Evolutionary conservation across 2,888 invertebrate genomes (phyloP).

Genomic region (Oxystoma pomonae): DNA sequence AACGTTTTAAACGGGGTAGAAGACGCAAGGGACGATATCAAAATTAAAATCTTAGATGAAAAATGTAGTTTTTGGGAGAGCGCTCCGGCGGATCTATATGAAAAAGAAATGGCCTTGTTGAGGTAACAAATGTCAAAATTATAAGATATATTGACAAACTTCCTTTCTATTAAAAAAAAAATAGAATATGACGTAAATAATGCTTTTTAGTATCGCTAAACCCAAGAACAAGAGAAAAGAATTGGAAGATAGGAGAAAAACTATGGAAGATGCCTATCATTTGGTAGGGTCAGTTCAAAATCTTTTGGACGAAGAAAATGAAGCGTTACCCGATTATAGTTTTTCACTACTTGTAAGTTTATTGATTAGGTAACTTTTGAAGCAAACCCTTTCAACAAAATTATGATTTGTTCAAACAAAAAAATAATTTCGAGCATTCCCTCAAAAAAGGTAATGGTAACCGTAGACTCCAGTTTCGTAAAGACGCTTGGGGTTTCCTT

Average conservation of each 20-base stretch:
- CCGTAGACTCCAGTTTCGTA: too few species aligned
- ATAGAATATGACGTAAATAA: too few species aligned
- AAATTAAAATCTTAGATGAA: slow-evolving; percentile 23
- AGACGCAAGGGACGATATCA: slow-evolving; percentile 25
- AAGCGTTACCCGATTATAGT: too few species aligned
- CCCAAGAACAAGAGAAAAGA: slow-evolving; percentile 24
- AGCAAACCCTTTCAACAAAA: too few species aligned
- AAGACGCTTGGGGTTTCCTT: too few species aligned
- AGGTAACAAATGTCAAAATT: slow-evolving; percentile 18
- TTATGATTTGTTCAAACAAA: too few species aligned
- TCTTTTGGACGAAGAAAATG: slow-evolving; percentile 35
- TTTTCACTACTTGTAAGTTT: too few species aligned
- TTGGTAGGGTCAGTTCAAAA: slow-evolving; percentile 33
- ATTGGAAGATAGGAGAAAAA: slow-evolving; percentile 31
- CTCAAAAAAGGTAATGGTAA: too few species aligned
- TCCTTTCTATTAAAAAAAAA: not conserved
- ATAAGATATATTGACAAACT: too few species aligned
- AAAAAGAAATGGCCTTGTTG: slow-evolving; percentile 15
- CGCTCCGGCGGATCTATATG: slow-evolving; percentile 17
- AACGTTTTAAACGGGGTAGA: slow-evolving; percentile 31
- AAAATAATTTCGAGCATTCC: too few species aligned
- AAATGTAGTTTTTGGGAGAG: slow-evolving; percentile 17
- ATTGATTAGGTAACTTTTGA: too few species aligned
- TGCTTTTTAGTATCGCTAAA: slow-evolving; percentile 17
- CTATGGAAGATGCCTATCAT: slow-evolving; percentile 37